Conservation (phyloP, 2,797 vertebrate species). For the Hydrolagus colliei region DNA sequence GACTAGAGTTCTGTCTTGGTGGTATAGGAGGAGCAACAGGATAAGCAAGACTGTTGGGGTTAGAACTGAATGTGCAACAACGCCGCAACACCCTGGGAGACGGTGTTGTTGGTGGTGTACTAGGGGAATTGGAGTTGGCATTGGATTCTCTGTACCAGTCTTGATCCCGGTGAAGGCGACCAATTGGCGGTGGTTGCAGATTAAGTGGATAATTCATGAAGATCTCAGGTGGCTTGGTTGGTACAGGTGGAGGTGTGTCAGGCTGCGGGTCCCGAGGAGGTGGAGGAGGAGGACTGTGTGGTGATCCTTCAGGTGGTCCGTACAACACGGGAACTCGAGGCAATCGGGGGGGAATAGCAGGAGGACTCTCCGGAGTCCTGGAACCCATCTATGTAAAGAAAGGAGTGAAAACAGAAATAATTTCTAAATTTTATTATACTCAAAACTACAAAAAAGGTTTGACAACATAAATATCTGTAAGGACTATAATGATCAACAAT, state of each 20-base stretch:
- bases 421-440: background rate
- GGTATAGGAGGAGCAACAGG: conserved; percentile 76
- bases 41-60: conserved; percentile 66
- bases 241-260: conserved; percentile 78
- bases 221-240: conserved; percentile 83
- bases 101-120: conserved; percentile 76
- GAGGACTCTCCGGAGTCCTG: conserved; percentile 72
- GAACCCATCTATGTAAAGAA: conserved; percentile 54
- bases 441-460: background rate
- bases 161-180: conserved; percentile 65
- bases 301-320: conserved; percentile 62
- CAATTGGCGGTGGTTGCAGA: conserved; percentile 76
- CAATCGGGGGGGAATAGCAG: conserved; percentile 84
- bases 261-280: conserved; percentile 72
- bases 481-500: background rate
- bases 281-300: conserved; percentile 81
- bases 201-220: conserved; percentile 87
- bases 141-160: conserved; percentile 64
- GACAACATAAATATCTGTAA: background rate
- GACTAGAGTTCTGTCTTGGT: conserved; percentile 80
- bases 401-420: background rate
- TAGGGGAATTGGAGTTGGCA: conserved; percentile 52
- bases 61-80: conserved; percentile 62
- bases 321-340: conserved; percentile 66
- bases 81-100: conserved; percentile 75